Base-by-base conservation (phyloP, 1,140 invertebrate species). In the Caenorhabditis brenneri region DNA sequence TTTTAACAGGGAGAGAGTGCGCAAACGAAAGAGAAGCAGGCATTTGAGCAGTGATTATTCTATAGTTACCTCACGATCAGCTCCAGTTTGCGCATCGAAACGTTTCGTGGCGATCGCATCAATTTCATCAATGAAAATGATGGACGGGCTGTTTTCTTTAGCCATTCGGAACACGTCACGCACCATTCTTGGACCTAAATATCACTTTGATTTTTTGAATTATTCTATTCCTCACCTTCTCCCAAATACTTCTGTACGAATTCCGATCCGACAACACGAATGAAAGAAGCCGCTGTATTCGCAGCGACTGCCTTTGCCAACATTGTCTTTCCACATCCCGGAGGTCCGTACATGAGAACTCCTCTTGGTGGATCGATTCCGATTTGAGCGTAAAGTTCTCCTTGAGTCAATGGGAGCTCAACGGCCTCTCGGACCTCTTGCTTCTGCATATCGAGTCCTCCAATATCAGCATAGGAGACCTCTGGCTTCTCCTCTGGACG, bases 161-260 rank as follows among this genome's bases (percentile, higher is more conserved):
- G 39, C 39, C 39, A 42, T 42, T 42, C 39, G 39, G 39, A 42
- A 42, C 39, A 42, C 39, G 39, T 42, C 39, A 12, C 39, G 39
- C 39, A 42, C 39, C 39, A 42, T 42, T 42, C 39, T 5, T 6
- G 39, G 39, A 6, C 39, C 39, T 42, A 12, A 42, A 42, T 6
- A 6, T 42, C 5, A 42, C 5, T 6, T 6, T 42, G 39, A 42
- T 42, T n/a, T n/a, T n/a, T n/a, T 90, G 78, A 99, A 19, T 46
- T 12, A 42, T 42, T 65, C 58, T 19, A n/a, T 33, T 4, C 16
- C n/a, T 69, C 24, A 84, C 87, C 87, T 93, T 99, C 97, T 36
- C 97, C 97, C 29, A 99, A 92, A 91, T 99, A 99, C 91, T 99
- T 99, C 92, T 99, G 97, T 0, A 99, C 97, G 92, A 99, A 99